Base-by-base conservation (phyloP, 2,888 invertebrate species). In the Drosophila neoperkinsi region DNA sequence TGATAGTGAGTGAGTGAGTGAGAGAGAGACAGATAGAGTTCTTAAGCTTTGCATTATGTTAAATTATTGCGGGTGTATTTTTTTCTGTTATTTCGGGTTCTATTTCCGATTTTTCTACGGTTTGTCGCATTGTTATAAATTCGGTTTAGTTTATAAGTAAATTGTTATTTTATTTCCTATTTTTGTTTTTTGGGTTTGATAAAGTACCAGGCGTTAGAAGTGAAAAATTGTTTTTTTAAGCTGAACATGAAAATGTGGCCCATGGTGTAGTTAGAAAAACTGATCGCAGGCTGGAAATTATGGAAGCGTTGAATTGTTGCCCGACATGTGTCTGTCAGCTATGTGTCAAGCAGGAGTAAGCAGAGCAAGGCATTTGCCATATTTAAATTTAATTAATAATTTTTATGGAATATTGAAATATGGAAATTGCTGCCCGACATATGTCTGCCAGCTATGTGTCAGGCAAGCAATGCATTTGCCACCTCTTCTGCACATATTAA, bases 61-160 rank as follows among this genome's bases (percentile, higher is more conserved):
- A 51, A 71, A 65, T 65, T n/a, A 69, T 64, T n/a, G 7, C 21
- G 41, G 30, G 50, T n/a, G 28, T 51, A 2, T 56, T 28, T 30
- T 25, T 18, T 21, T 28, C 34, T 16, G 16, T 34, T 18, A 4
- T 46, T 68, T 52, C 9, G 46, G 21, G 46, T 25, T 25, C 34
- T 28, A 21, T 46, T 25, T 31, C 53, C 38, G 28, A 53, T 36
- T 18, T 18, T 18, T 28, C 36, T 46, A 46, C 46, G 25, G 25
- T 2, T 46, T 25, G 25, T 25, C 46, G 46, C 46, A 16, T 46
- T 46, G 16, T 46, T 25, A 46, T 46, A 46, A 46, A 46, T 46
- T 46, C 46, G 46, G 46, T 46, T 46, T 46, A 46, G 46, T 46
- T 46, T 46, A 25, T 25, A 46, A 46, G 25, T 46, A 16, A 46